Base-by-base conservation (phyloP, 2,113 vertebrate species). In the Irena cyanogastra region DNA sequence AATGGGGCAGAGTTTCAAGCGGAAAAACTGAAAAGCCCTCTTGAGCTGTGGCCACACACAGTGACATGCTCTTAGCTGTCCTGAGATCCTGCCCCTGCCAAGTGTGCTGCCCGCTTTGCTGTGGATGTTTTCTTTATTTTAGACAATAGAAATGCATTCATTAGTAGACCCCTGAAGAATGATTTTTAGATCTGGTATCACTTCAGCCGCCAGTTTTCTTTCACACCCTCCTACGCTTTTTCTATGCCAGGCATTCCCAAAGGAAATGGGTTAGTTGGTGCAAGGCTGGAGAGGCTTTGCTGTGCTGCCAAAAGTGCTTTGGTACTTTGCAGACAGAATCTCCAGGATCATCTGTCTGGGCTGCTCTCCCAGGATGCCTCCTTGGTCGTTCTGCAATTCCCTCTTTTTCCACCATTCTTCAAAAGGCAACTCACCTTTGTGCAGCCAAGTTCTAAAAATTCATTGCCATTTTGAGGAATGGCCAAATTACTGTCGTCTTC, bases 1-100 rank as follows among this genome's bases (percentile, higher is more conserved):
- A 85, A 74, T 7, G 35, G 79, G 63, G 41, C 71, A 89, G 68
- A 83, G 71, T 91, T 94, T 93, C 83, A 77, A 86, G 79, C 1
- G 0, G 83, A 71, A 88, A 49, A 88, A 44, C 37, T 63, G 79
- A 83, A 92, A 93, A 95, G 54, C 59, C 47, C 39, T 70, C 63
- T 69, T 59, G 59, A 93, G 54, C 45, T 42, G 26, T 1, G 44
- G 33, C 87, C 90, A 80, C 81, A 70, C 83, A 83, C 56, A 72
- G 57, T 56, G 0, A 0, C 41, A 45, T 0, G 0, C 61, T 71
- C 49, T 52, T 70, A 71, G 83, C 72, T 84, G 64, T 60, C 72
- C 68, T 28, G 49, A 76, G 65, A 90, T 65, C 59, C 44, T 17
- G 60, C 39, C 39, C 33, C 52, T 47, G 72, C 65, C 33, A 91